Percentiles rank a stretch among this genome's conserved stretches.
phyloP scores from a whole-genome alignment of 2,113 vertebrate species.

The Pardalotus punctatus region DNA sequence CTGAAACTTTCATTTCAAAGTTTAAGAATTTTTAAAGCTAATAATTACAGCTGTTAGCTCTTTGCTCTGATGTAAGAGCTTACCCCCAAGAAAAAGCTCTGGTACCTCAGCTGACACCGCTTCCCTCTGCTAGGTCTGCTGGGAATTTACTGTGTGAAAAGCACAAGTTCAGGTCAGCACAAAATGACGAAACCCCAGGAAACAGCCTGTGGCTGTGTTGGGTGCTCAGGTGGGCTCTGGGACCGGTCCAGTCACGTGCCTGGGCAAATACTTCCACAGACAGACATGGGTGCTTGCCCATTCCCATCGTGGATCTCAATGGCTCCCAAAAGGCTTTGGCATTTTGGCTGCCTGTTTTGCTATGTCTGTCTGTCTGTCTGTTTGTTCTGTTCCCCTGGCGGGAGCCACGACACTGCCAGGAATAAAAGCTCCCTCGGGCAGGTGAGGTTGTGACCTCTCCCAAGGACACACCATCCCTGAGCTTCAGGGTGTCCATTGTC shows the following conservation, averaged over 20 bases:
- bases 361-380: background rate
- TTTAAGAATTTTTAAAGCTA: background rate
- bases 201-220: rapidly evolving
- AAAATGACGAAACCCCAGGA: rapidly evolving
- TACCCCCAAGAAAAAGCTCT: background rate
- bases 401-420: rapidly evolving
- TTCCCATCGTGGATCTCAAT: background rate
- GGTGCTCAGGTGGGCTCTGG: rapidly evolving
- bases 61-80: background rate
- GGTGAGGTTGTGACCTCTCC: background rate
- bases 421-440: background rate
- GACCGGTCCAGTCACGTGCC: rapidly evolving
- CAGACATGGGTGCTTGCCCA: rapidly evolving
- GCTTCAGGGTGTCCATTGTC: background rate
- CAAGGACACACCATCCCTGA: rapidly evolving
- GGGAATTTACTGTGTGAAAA: background rate
- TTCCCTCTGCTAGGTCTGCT: background rate
- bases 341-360: rapidly evolving
- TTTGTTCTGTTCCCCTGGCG: background rate
- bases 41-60: slow-evolving; percentile 16
- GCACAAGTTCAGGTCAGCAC: background rate
- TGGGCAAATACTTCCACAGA: rapidly evolving
- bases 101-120: background rate
- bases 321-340: background rate
- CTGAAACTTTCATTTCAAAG: slow-evolving; percentile 1